Evolutionary conservation across 2,888 invertebrate species (phyloP).

Genomic region (Drosophila aldrichi): DNA sequence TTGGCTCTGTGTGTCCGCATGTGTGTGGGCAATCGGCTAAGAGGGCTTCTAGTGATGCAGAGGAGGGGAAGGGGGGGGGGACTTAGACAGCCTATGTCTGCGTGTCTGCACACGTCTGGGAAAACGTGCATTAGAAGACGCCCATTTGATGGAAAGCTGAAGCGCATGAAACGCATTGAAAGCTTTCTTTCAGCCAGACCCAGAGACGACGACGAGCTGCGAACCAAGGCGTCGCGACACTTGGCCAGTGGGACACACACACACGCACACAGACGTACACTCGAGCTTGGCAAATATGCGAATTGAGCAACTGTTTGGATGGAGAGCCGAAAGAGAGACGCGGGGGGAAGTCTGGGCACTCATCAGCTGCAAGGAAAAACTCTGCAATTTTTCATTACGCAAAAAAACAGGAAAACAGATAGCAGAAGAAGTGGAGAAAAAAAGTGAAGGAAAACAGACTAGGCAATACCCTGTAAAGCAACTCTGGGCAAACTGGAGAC

Average conservation of each 20-base stretch:
- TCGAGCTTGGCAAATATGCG: slow-evolving; percentile 14
- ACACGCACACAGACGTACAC: not conserved
- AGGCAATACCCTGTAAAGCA: not conserved
- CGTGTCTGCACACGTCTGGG: slow-evolving; percentile 52
- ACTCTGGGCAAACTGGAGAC: not conserved
- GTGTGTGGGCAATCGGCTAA: not conserved
- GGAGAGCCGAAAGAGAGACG: not conserved
- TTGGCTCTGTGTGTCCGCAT: slow-evolving; percentile 1
- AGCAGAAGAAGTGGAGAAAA: not conserved
- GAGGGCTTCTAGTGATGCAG: slow-evolving; percentile 7
- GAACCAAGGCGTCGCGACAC: slow-evolving; percentile 7
- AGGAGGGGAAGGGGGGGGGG: not conserved
- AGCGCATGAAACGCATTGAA: slow-evolving; percentile 17
- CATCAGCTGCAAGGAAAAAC: slow-evolving; percentile 34
- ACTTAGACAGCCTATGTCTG: slow-evolving; percentile 9
- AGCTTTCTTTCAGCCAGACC: slow-evolving; percentile 33
- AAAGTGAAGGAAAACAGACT: not conserved
- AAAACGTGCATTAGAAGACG: slow-evolving; percentile 43
- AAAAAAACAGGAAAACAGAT: slow-evolving; percentile 30
- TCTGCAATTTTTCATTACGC: slow-evolving; percentile 51
- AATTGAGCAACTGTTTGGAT: slow-evolving; percentile 24
- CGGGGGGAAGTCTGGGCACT: slow-evolving; percentile 6
- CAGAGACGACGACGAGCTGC: slow-evolving; percentile 5
- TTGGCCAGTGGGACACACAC: slow-evolving; percentile 32
- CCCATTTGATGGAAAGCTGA: slow-evolving; percentile 45